Base-by-base conservation (phyloP, 53 echinoderm and acorn worm genomes). In the Apostichopus leukothele region DNA sequence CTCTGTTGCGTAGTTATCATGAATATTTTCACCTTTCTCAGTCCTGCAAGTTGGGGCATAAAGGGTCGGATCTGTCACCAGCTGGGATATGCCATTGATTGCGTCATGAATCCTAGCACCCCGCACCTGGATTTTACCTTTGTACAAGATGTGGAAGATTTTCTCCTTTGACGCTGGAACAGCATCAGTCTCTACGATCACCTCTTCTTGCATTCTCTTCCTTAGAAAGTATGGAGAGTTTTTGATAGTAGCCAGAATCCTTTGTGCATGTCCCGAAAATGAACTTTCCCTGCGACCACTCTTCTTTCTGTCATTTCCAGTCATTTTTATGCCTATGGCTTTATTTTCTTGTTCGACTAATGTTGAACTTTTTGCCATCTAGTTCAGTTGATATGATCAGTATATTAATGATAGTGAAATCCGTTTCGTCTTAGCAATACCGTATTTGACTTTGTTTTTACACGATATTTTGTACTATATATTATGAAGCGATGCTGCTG, bases 31-130 rank as follows among this genome's bases (percentile, higher is more conserved):
- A 4, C 88, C 75, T 51, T 21, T 74, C 20, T 87, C 75, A 51
- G 88, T 87, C 88, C 88, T 52, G 9, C 88, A 75, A 9, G 88
- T 87, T 3, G 88, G 88, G 16, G 88, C 88, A 50, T 87, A 87
- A 1, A 75, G 54, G 52, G 88, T 87, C 5, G 88, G 74, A 20
- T 87, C 88, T 5, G 88, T 87, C 12, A 87, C 88, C 50, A 74
- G 75, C 22, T 87, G 74, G 4, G 74, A 52, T 19, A 87, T 22
- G 1, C 74, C 88, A 18, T 75, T 87, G 51, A 87, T 52, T n/a
- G 88, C 88, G 52, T 87, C 88, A 19, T 87, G 88, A 14, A 87
- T 75, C 11, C 88, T 73, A 4, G 88, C 88, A 74, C 74, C 75
- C 9, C 88, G 74, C 5, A 87, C 88, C 27, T 87, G 52, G 22